phyloP scores from a whole-genome alignment of 2,797 vertebrate species.

The Choloepus didactylus region DNA sequence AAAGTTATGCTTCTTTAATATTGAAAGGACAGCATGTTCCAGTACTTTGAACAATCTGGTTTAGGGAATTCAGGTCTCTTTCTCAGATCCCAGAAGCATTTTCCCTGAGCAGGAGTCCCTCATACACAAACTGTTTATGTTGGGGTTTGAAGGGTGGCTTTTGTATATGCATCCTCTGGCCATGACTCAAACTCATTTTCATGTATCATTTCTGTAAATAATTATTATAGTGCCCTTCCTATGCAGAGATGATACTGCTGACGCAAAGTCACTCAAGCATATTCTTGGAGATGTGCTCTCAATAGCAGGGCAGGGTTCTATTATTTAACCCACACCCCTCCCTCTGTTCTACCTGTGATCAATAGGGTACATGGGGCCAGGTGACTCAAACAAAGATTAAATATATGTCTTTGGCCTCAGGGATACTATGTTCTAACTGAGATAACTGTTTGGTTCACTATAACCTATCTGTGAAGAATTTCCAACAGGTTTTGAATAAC shows the following conservation, averaged over 20 bases:
- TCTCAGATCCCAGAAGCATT: conserved; percentile 19
- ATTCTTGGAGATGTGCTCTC: conserved; percentile 12
- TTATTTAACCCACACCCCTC: background rate
- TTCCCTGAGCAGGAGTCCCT: background rate
- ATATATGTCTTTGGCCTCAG: background rate
- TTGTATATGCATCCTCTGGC: background rate
- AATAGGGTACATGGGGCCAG: background rate
- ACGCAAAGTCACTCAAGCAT: background rate
- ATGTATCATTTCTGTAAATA: conserved; percentile 29
- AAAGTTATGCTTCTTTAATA: conserved; percentile 67
- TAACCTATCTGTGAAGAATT: conserved; percentile 20
- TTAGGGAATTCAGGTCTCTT: conserved; percentile 58
- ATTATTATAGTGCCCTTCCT: background rate
- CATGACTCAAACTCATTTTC: conserved; percentile 2
- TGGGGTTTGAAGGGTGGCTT: conserved; percentile 54
- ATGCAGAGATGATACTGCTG: background rate
- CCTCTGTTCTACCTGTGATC: conserved; percentile 17
- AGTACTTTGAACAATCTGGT: conserved; percentile 59
- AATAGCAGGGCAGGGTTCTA: background rate
- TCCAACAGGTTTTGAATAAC: conserved; percentile 19
- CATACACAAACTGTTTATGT: conserved; percentile 31
- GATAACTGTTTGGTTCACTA: background rate
- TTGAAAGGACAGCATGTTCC: conserved; percentile 63
- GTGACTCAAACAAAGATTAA: conserved; percentile 46
- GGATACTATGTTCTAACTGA: conserved; percentile 16